Evolutionary conservation across 2,113 vertebrate species (phyloP), one percentile per base, ranked within the genome.

Genomic region (Sander lucioperca): DNA sequence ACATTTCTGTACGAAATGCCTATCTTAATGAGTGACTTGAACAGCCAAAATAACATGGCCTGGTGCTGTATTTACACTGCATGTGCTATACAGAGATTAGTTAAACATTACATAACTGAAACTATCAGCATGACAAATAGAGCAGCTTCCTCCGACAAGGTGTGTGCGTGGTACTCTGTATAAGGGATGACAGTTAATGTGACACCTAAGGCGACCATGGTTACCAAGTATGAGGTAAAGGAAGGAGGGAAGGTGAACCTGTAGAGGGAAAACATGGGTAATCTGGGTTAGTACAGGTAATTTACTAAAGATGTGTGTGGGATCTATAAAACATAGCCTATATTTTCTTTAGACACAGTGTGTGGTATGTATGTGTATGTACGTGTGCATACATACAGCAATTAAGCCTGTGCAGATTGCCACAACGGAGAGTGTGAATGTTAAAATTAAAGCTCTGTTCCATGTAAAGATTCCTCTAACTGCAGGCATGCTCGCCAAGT

Each of bases 141-240:
- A 58, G 45, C 23, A 19, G 69, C 71, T 82, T 80, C 66, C 57
- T 77, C 79, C 82, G 75, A 75, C 85, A 81, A 70, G 6, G 19
- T 66, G 14, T 71, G 56, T 78, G 33, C 5, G 62, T 69, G 70
- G 7, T 67, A 48, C 48, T 61, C 50, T 71, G 75, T 84, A 87
- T 83, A 70, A 66, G 66, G 12, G 43, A 62, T 76, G 48, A 43
- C 48, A 74, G 74, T 66, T 86, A 83, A 88, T 83, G 76, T 88
- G 82, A 88, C 80, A 85, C 68, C 66, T 67, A 51, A 64, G 43
- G 86, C 89, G 78, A 84, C 90, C 88, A 89, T 89, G 88, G 91
- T 87, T 86, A 91, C 91, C 58, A 65, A 50, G 58, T 77, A 39
- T 48, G 79, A 76, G 80, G n/a, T 18, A 47, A 58, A 88, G 48